Evolutionary conservation across 2,888 invertebrate species (phyloP).

Genomic region (Ptychoptera contaminata): DNA sequence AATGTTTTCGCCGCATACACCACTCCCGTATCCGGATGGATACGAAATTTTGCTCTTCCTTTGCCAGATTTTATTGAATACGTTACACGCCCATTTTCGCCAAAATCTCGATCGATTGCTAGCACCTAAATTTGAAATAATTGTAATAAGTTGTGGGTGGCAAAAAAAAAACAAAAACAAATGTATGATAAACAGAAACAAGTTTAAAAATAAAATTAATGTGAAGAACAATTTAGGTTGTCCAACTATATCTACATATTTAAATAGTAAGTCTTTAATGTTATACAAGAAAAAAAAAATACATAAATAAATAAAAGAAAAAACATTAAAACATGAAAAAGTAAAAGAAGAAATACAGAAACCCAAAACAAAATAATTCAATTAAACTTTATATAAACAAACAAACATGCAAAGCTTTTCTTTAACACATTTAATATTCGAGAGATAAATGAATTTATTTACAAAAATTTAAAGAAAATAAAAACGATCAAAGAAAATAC

Average conservation of each 20-base stretch:
- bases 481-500: no score
- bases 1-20: slow-evolving; percentile 61
- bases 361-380: not conserved
- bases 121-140: slow-evolving; percentile 40
- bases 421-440: no score
- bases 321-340: not conserved
- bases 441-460: no score
- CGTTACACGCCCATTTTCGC: slow-evolving; percentile 65
- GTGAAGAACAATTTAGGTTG: slow-evolving; percentile 1
- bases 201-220: not conserved
- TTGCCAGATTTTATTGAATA: slow-evolving; percentile 68
- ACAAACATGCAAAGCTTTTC: no score
- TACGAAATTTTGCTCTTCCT: slow-evolving; percentile 64
- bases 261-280: no score
- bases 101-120: slow-evolving; percentile 69
- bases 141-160: not conserved
- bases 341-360: not conserved
- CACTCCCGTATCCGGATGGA: slow-evolving; percentile 67
- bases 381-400: no score
- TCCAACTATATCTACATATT: no score
- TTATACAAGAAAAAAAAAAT: slow-evolving; percentile 1
- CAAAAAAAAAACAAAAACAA: not conserved
- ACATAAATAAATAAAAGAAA: not conserved
- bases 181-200: not conserved
- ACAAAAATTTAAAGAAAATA: no score